Percentiles rank a stretch among this genome's conserved stretches.
Evolutionary conservation across 2,888 invertebrate species (phyloP).

Genomic region (Isoperla grammatica): DNA sequence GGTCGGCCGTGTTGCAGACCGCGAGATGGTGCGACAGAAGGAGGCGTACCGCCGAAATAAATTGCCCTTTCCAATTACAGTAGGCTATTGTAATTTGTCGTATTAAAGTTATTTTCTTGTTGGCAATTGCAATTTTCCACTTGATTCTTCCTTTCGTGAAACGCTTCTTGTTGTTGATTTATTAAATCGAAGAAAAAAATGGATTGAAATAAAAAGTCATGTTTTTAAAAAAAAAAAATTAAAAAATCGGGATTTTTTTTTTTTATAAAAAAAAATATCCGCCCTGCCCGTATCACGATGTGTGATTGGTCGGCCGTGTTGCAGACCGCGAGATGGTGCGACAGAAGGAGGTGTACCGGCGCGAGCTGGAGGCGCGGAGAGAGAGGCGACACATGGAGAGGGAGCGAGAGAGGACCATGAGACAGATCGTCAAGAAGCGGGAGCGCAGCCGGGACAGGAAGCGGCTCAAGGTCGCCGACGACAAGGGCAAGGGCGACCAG

Average conservation of each 20-base stretch:
- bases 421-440: slow-evolving; percentile 39
- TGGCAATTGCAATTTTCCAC: no score
- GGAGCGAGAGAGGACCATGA: slow-evolving; percentile 44
- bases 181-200: no score
- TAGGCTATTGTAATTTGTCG: no score
- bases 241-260: no score
- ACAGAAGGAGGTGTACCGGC: slow-evolving; percentile 66
- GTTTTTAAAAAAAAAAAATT: no score
- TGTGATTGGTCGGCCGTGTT: slow-evolving; percentile 32
- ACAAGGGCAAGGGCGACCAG: slow-evolving; percentile 32
- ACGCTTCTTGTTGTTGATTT: no score
- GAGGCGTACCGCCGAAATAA: slow-evolving; percentile 68
- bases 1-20: slow-evolving; percentile 52
- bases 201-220: no score
- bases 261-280: no score
- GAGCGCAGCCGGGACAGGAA: slow-evolving; percentile 30
- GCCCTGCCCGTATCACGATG: no score
- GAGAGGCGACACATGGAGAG: slow-evolving; percentile 48
- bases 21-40: slow-evolving; percentile 73
- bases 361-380: slow-evolving; percentile 68
- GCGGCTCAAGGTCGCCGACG: slow-evolving; percentile 34
- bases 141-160: no score
- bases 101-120: no score
- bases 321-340: slow-evolving; percentile 69
- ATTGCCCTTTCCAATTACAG: no score